Evolutionary conservation across 2,888 invertebrate genomes (phyloP), one percentile per base, ranked within the genome.

Genomic region (Aphelenchoides bicaudatus): DNA sequence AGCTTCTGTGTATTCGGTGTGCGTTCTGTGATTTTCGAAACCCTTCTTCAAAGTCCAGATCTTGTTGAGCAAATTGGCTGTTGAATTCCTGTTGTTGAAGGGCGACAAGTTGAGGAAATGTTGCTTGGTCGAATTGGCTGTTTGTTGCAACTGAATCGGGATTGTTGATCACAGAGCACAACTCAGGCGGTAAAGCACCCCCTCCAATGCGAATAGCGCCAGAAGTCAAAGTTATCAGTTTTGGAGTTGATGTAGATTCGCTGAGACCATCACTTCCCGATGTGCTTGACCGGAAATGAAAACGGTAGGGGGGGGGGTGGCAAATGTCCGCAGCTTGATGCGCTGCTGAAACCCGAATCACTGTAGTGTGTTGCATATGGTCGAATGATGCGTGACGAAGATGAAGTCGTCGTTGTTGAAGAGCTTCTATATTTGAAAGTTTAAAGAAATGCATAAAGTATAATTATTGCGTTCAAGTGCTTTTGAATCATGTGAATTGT

Each of bases 291-390:
- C n/a, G n/a, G 19, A 54, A 55, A 13, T 39, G 48, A 13, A 56
- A 54, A 19, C 71, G 63, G 52, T 76, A 76, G 4, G 76, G 76
- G 3, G 77, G 77, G 77, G 5, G 77, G 77, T 4, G 77, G 77
- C 28, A 78, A 62, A 38, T 73, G 71, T 4, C 73, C 71, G 4
- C 67, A 67, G 37, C 69, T 62, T 47, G 73, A 64, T 10, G 72
- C 71, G 13, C 68, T 69, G 30, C 75, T 73, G 50, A 78, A 78
- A 10, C 78, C 78, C 38, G 74, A 74, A 56, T 78, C 78, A 38
- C 70, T 71, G 61, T 75, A 69, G 56, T 73, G 73, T 16, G 72
- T 68, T 51, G 67, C 63, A 61, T 74, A 76, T 38, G 74, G 75
- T 19, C 72, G 63, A 5, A 62, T 58, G 37, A 69, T 66, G 5